These are phyloP conservation scores for Dolichomitus sp. DNA, from an alignment of 2,888 invertebrate species.

Conservation along the genomic window DNA sequence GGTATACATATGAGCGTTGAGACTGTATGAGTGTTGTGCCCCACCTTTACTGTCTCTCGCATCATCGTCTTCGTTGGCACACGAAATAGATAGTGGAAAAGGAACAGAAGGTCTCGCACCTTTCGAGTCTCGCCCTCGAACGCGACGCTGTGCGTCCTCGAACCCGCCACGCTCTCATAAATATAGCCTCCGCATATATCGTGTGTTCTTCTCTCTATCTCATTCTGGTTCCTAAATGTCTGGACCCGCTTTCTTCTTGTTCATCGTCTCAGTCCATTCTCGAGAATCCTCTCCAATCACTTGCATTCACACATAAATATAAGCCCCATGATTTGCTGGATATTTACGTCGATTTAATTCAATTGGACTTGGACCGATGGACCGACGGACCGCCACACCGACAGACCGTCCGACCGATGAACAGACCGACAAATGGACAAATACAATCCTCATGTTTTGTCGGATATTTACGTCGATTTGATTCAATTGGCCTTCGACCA, in stretches of 20 bases:
- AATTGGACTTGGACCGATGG: background rate
- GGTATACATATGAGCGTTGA: slow-evolving; percentile 7
- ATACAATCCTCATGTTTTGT: too few relatives aligned
- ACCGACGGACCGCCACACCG: background rate
- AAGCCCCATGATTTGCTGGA: background rate
- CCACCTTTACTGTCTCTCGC: slow-evolving; percentile 2
- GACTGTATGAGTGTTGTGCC: background rate
- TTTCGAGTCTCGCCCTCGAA: slow-evolving; percentile 63
- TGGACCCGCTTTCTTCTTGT: slow-evolving; percentile 25
- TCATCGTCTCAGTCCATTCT: slow-evolving; percentile 49
- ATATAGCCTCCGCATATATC: slow-evolving; percentile 51
- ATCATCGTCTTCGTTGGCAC: background rate
- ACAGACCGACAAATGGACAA: too few relatives aligned
- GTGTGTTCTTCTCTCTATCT: slow-evolving; percentile 29
- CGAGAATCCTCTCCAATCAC: slow-evolving; percentile 56
- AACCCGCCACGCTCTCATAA: slow-evolving; percentile 54
- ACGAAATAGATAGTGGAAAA: slow-evolving; percentile 27
- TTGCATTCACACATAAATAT: slow-evolving; percentile 20
- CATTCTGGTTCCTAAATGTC: slow-evolving; percentile 31
- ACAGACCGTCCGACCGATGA: too few relatives aligned
- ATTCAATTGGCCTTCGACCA: too few relatives aligned
- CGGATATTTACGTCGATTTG: too few relatives aligned
- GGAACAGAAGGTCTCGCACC: slow-evolving; percentile 62
- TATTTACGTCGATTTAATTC: background rate
- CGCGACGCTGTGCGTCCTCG: slow-evolving; percentile 51